Evolutionary conservation across 2,888 invertebrate genomes (phyloP), one percentile per base, ranked within the genome.

Genomic region (Pheosia tremula): DNA sequence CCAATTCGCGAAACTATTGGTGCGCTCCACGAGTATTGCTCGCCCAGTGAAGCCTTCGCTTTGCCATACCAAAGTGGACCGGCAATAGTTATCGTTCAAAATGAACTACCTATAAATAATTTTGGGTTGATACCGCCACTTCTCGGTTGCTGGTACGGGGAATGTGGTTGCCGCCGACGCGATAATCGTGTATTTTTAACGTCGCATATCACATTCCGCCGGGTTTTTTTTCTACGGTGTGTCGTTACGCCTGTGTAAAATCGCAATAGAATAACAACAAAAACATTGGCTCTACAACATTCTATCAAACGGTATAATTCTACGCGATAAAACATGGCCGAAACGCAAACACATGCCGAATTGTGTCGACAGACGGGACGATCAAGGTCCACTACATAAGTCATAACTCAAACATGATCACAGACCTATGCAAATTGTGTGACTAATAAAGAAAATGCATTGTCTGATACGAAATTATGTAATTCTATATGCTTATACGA

Each of bases 101-200:
- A 72, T 67, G 66, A 69, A 72, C 71, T 73, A 24, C 24, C 24
- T 24, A 66, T 70, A 58, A 72, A 67, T 67, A 69, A 64, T 67
- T 77, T 69, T 69, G 58, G 72, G 60, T 72, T 69, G 58, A 61
- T 70, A 64, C 75, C 68, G 70, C 72, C 72, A 73, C 69, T 62
- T 75, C 71, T 79, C 66, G 60, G 65, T 68, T 79, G 74, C 74
- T 67, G 72, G 76, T 84, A 81, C 77, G 59, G 68, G 79, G 67
- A 60, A 63, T 63, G 75, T 72, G 75, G 79, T 77, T 74, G 80
- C 80, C 72, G 74, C 80, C 77, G 82, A 81, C 80, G 81, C 81
- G 83, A 85, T 88, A 85, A 85, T 86, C 81, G 78, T 80, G 84
- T 87, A 86, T 87, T 88, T 86, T 87, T 85, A 86, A 86, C 82